phyloP scores from a whole-genome alignment of 2,888 invertebrate genomes.

The Cybosia mesomella region DNA sequence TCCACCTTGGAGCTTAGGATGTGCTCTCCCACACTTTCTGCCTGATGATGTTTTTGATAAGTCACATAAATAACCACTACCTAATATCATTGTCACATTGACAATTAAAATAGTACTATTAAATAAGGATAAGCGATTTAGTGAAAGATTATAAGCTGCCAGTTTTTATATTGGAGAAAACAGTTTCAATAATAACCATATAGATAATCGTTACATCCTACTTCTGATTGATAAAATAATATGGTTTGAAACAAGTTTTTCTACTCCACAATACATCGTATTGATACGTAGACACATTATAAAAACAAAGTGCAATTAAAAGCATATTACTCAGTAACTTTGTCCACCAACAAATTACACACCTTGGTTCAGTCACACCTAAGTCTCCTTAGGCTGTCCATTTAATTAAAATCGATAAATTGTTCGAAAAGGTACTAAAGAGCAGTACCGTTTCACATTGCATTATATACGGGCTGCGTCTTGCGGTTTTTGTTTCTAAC shows the following conservation, averaged over 20 bases:
- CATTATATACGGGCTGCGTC: neutral
- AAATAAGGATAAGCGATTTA: too few relatives aligned
- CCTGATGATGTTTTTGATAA: too few relatives aligned
- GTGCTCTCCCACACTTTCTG: too few relatives aligned
- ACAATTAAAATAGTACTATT: too few relatives aligned
- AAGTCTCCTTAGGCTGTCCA: neutral
- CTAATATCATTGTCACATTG: too few relatives aligned
- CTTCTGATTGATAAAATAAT: neutral
- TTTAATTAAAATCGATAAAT: conserved; percentile 12
- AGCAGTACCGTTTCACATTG: neutral
- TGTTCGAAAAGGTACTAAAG: neutral
- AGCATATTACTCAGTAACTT: neutral
- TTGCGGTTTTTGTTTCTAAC: neutral
- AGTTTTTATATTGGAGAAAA: too few relatives aligned
- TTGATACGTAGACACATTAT: neutral
- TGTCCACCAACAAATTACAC: neutral
- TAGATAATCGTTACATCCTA: neutral
- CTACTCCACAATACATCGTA: neutral
- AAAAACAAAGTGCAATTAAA: conserved; percentile 2
- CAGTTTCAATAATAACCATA: too few relatives aligned
- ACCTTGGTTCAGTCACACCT: neutral
- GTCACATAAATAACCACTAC: too few relatives aligned
- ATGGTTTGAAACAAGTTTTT: neutral
- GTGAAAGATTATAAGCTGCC: too few relatives aligned
- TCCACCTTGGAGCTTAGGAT: too few relatives aligned